Base-by-base conservation (phyloP, 2,797 vertebrate species). In the Ispidina picta region DNA sequence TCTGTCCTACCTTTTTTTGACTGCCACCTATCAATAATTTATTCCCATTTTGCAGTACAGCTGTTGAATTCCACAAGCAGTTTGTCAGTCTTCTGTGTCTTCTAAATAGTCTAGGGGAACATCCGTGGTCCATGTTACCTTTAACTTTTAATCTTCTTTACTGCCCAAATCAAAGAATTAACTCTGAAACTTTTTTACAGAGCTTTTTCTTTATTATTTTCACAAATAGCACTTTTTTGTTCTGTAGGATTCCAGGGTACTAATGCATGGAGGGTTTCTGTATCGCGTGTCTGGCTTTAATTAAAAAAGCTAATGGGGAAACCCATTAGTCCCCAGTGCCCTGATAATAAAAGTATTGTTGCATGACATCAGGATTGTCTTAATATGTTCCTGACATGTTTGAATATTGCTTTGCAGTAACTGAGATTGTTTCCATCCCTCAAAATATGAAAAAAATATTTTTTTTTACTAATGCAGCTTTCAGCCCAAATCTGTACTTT, bases 401-500 rank as follows among this genome's bases (percentile, higher is more conserved):
- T n/a, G 22, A 60, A 17, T 56, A 8, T 43, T 92, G n/a, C 37
- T 66, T 20, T 68, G 3, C 15, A 54, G n/a, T 84, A 76, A 59
- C 56, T 73, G 15, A 29, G 9, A 33, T 79, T 78, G 26, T 28
- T 80, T 70, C 56, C 20, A 33, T 86, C 56, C 68, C 41, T 83
- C 68, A 63, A 51, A 4, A 4, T 48, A 15, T 39, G 33, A 35
- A 35, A 35, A 35, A 35, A 35, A 16, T 33, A 6, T 39, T 39
- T 55, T 70, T 79, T 84, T 74, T 83, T 91, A 58, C 10, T 8
- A 76, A 86, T 89, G 55, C 85, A 86, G 83, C 86, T 92, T 94
- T 93, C 49, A 82, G 68, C 76, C 64, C 77, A 92, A 93, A 91
- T 93, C 93, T 91, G 59, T 66, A 58, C 37, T 89, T 88, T 92